Percentiles rank a stretch among this genome's conserved stretches.
Evolutionary conservation across 92 coral and sea anemone species (phyloP).

Genomic region (Porites divaricata): DNA sequence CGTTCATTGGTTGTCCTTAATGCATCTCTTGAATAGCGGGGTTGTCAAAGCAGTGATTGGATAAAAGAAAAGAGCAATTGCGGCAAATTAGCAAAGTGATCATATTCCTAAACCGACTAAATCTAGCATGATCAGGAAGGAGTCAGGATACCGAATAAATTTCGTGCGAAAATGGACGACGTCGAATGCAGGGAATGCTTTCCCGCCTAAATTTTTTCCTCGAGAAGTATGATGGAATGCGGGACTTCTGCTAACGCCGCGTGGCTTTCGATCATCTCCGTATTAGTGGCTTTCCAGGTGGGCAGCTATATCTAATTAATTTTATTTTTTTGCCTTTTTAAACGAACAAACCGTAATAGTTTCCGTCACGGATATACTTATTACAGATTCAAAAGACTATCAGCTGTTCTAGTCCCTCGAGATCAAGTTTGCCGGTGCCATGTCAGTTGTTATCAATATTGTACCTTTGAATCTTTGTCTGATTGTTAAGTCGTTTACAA

Average conservation of each 20-base stretch:
- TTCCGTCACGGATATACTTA: not conserved
- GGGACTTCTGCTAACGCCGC: conserved; percentile 31
- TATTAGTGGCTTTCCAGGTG: conserved; percentile 50
- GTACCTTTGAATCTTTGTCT: not conserved
- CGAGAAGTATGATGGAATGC: conserved; percentile 27
- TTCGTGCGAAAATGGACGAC: not conserved
- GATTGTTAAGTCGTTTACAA: not conserved
- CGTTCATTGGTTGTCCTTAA: too few relatives aligned
- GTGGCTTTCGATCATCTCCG: conserved; percentile 41
- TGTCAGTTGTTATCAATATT: not conserved
- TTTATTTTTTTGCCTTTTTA: not conserved
- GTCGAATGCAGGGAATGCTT: not conserved
- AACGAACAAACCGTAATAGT: not conserved
- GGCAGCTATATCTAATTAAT: conserved; percentile 16
- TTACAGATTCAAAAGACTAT: too few relatives aligned
- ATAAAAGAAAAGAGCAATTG: conserved; percentile 24
- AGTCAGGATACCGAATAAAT: not conserved
- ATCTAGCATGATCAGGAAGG: not conserved
- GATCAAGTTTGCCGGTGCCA: not conserved
- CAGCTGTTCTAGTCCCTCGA: not conserved
- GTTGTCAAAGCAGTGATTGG: conserved; percentile 47
- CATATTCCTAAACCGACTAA: conserved; percentile 9
- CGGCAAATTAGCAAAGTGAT: conserved; percentile 13
- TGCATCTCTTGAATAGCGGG: not conserved
- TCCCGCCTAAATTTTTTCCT: not conserved